Conservation (phyloP, 2,797 vertebrate genomes). For the Chromis chromis region DNA sequence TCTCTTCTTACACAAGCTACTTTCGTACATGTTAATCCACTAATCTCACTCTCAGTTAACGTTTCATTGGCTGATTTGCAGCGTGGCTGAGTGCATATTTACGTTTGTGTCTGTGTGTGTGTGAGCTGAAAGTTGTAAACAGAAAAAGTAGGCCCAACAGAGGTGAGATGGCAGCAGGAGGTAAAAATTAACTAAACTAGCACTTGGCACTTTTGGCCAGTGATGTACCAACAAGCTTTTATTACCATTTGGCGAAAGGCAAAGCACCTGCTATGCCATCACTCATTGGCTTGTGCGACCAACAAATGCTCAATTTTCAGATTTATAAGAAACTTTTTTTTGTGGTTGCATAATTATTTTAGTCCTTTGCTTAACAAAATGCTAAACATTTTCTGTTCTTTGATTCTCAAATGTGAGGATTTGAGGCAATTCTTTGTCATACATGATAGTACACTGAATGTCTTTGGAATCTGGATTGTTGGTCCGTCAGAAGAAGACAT, state of each 20-base stretch:
- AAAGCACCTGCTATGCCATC: not conserved
- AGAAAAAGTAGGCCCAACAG: not conserved
- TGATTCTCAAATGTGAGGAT: no score
- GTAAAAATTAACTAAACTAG: not conserved
- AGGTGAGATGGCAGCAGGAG: not conserved
- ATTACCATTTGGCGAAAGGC: not conserved
- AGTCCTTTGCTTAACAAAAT: not conserved
- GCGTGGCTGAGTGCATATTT: slow-evolving; percentile 10
- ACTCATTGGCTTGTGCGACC: not conserved
- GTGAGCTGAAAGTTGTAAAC: slow-evolving; percentile 5
- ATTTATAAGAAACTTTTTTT: no score
- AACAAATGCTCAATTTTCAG: no score
- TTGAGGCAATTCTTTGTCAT: not conserved
- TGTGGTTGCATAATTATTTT: not conserved
- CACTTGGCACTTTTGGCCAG: not conserved
- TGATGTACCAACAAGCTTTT: not conserved
- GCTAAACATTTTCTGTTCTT: not conserved
- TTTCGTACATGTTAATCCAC: slow-evolving; percentile 80
- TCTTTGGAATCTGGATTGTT: not conserved
- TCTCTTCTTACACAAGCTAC: slow-evolving; percentile 78
- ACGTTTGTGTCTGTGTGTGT: not conserved
- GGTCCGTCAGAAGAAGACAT: not conserved
- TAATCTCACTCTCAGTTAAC: slow-evolving; percentile 77
- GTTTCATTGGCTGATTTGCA: slow-evolving; percentile 74
- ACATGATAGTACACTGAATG: not conserved